Evolutionary conservation across 2,888 invertebrate species (phyloP), one percentile per base, ranked within the genome.

Genomic region (Andrena marginata): DNA sequence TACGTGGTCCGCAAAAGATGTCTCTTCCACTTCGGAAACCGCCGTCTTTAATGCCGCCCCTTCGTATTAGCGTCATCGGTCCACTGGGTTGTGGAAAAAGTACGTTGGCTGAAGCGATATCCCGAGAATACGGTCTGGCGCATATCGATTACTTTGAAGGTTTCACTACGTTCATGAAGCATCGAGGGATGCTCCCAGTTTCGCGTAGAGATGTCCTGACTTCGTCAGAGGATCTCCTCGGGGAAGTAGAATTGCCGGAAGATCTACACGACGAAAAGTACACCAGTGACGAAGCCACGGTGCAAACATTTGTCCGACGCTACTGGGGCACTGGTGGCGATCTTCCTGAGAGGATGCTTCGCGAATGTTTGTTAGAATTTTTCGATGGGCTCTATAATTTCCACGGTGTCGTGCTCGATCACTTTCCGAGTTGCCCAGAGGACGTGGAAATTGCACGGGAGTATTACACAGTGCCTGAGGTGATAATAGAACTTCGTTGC

Each of bases 11-110:
- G 1, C 92, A 93, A 13, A 94, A 94, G 77, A 96, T 95, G 91
- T 16, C 72, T 16, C 93, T 95, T 60, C 93, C 94, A 4, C 93
- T 94, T 71, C 93, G 93, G 85, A 93, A 93, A 87, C 95, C 95
- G 3, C 94, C 92, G 69, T 92, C 93, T 81, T 84, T 88, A 35
- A 88, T 95, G 73, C 96, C 96, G 23, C 94, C 95, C 6, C 90
- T 95, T 29, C 95, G 95, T 90, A 94, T 96, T 85, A 96, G 96
- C 86, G 89, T 96, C 6, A 92, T 95, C 16, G 96, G 96, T 42
- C 92, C 95, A 49, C 92, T 94, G 29, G 95, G 95, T 56, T 95
- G 95, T 91, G 96, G 96, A 8, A 96, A 95, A 93, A 94, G 95
- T 0, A 93, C 94, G 0, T 82, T 96, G 74, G 93, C 95, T 0